phyloP scores from a whole-genome alignment of 1,140 invertebrate genomes.

The Hydropsyche tenuis region DNA sequence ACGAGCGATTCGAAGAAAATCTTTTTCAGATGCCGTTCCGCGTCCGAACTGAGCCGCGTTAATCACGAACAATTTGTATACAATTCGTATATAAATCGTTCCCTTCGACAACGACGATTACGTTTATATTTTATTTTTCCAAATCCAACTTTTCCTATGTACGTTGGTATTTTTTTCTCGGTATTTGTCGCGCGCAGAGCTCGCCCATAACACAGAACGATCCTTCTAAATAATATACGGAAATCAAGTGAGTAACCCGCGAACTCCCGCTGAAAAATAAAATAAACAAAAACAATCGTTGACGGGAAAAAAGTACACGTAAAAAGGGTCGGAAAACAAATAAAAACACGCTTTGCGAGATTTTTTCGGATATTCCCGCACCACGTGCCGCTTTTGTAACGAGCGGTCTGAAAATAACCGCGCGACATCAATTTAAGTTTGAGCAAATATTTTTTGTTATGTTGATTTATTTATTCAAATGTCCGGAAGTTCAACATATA shows the following conservation, averaged over 20 bases:
- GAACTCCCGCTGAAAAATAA: constrained; percentile 1
- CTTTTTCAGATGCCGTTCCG: neutral
- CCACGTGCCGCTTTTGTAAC: too few species aligned
- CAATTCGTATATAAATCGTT: too few species aligned
- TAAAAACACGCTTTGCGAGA: constrained; percentile 17
- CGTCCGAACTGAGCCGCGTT: neutral
- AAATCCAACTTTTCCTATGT: too few species aligned
- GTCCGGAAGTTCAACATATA: too few species aligned
- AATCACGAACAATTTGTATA: neutral
- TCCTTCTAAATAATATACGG: constrained; percentile 18
- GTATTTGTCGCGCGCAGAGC: too few species aligned
- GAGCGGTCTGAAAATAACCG: too few species aligned
- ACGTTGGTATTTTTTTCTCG: too few species aligned
- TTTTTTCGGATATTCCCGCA: neutral
- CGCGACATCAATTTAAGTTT: too few species aligned
- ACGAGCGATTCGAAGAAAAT: neutral
- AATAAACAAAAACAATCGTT: constrained; percentile 19
- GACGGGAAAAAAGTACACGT: constrained; percentile 14
- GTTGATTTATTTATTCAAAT: too few species aligned
- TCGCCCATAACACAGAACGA: neutral
- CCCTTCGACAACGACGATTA: too few species aligned
- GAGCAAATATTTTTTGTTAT: too few species aligned
- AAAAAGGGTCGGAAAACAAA: constrained; percentile 20
- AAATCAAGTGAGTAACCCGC: constrained; percentile 11
- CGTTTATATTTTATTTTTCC: too few species aligned